Base-by-base conservation (phyloP, 92 coral and sea anemone genomes). In the Siderastrea siderea region DNA sequence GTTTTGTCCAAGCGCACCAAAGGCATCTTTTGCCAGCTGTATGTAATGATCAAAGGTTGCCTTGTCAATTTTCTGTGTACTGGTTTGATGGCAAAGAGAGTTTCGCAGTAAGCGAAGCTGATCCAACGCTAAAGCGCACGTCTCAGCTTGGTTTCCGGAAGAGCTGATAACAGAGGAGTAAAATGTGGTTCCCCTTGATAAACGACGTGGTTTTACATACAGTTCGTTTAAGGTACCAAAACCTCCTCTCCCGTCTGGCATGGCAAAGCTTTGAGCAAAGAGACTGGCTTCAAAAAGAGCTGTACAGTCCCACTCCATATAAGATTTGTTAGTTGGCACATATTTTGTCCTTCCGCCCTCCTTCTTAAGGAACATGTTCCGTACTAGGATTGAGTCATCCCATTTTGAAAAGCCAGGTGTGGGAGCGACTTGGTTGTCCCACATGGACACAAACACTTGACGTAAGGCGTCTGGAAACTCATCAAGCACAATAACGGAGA, bases 251-350 rank as follows among this genome's bases (percentile, higher is more conserved):
- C 62, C n/a, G 38, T 26, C 38, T 26, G 38, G 38, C 38, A 26
- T 26, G 38, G 38, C 38, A 26, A 26, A 26, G 38, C 38, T 26
- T 26, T 26, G 38, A 26, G 38, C 38, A 26, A 26, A 26, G 38
- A 26, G 38, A 26, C 0, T 26, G 38, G 38, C 38, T 26, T 26
- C 38, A 26, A 26, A 26, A 26, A 26, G 38, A 26, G 38, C 38
- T 1, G 92, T 84, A 48, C 80, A 67, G 44, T 89, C 92, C 92
- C 92, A 89, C 9, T 89, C 85, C 51, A 43, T 17, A 16, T 55
- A 76, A 1, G 81, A 76, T 43, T 55, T 43, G 26, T 17, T 17
- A 13, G 67, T 38, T 11, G 81, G 66, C 46, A 76, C 47, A 16
- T 60, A 13, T 7, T 54, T 57, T 0, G n/a, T 45, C 17, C 26